Conservation (phyloP, 1,140 invertebrate species). For the Drosophila rufa region DNA sequence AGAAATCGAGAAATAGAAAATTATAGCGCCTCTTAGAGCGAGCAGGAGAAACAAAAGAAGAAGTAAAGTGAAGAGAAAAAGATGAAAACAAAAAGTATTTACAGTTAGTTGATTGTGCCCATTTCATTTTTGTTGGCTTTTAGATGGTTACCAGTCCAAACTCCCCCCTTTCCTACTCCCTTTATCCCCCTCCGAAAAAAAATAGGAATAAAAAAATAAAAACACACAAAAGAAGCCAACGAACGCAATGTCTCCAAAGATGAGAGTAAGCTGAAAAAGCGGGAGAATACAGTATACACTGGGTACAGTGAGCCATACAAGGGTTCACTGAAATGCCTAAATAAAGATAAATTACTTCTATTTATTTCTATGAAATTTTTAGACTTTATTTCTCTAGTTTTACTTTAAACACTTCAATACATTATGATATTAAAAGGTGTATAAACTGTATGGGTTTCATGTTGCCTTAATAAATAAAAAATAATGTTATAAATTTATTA, state of each 20-base stretch:
- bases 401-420: not conserved
- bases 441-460: no score
- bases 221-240: slow-evolving; percentile 75
- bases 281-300: slow-evolving; percentile 4
- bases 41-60: slow-evolving; percentile 43
- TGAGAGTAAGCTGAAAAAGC: slow-evolving; percentile 21
- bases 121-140: slow-evolving; percentile 77
- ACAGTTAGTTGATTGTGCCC: slow-evolving; percentile 83
- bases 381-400: not conserved
- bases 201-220: slow-evolving; percentile 9
- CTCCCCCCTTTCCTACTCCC: slow-evolving; percentile 22
- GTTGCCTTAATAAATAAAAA: no score
- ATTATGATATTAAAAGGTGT: no score
- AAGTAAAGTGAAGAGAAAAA: slow-evolving; percentile 23
- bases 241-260: slow-evolving; percentile 75
- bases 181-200: slow-evolving; percentile 20
- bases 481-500: no score
- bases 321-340: no score
- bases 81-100: slow-evolving; percentile 70
- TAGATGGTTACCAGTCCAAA: slow-evolving; percentile 65
- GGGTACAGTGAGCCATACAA: rapidly evolving
- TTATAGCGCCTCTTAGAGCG: slow-evolving; percentile 61
- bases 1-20: slow-evolving; percentile 71
- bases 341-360: not conserved
- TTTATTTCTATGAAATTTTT: not conserved